These are phyloP conservation scores for Drosophila sproati DNA, from an alignment of 1,140 invertebrate genomes.

Conservation along the genomic window DNA sequence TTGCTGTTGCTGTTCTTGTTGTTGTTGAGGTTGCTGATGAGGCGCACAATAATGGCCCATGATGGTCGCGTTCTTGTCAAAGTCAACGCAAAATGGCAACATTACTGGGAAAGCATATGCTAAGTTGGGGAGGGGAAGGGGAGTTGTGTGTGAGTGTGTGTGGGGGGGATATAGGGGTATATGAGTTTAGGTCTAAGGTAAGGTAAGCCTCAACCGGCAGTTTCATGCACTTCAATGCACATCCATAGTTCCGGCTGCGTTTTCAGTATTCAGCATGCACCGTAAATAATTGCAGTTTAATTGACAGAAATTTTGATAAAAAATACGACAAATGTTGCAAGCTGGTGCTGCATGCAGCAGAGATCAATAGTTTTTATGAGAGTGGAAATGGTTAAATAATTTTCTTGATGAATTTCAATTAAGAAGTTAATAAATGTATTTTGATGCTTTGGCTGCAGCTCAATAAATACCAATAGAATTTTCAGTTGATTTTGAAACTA, in stretches of 20 bases:
- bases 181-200: neutral
- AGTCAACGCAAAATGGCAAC: constrained; percentile 70
- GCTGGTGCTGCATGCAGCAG: too few species aligned
- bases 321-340: too few species aligned
- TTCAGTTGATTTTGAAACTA: too few species aligned
- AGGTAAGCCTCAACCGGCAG: constrained; percentile 24
- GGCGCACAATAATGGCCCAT: constrained; percentile 77
- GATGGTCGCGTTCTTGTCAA: constrained; percentile 79
- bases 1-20: constrained; percentile 19
- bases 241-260: constrained; percentile 36
- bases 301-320: too few species aligned
- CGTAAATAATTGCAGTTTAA: neutral
- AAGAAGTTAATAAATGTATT: too few species aligned
- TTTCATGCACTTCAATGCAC: constrained; percentile 49
- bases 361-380: too few species aligned
- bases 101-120: neutral
- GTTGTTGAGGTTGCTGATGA: constrained; percentile 62
- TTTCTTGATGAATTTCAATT: neutral
- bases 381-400: neutral
- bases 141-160: too few species aligned
- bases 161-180: neutral
- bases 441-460: too few species aligned
- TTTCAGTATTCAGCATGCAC: neutral
- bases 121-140: too few species aligned
- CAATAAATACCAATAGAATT: neutral